Evolutionary conservation across 2,888 invertebrate genomes (phyloP).

Genomic region (Caenorhabditis japonica): DNA sequence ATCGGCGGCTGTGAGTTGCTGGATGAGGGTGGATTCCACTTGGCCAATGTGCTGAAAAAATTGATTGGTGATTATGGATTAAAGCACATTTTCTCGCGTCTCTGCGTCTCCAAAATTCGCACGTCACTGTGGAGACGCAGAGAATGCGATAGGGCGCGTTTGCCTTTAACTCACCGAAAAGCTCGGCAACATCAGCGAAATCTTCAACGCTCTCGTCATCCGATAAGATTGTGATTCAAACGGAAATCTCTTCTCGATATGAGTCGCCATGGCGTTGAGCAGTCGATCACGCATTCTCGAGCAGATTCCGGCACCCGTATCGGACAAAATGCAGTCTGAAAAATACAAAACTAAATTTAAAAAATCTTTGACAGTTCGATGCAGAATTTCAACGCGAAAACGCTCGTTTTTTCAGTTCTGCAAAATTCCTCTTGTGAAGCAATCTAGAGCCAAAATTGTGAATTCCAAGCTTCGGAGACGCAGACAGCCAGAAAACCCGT

Average conservation of each 20-base stretch:
- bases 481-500: no score
- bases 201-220: conserved; percentile 56
- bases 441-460: no score
- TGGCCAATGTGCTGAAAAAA: conserved; percentile 68
- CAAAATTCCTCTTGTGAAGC: no score
- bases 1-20: conserved; percentile 59
- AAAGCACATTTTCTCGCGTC: not conserved
- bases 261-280: conserved; percentile 54
- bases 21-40: conserved; percentile 62
- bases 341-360: conserved; percentile 6
- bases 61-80: not conserved
- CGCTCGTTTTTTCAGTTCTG: no score
- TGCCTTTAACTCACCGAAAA: conserved; percentile 60
- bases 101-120: no score
- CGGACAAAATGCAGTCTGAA: conserved; percentile 63
- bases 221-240: conserved; percentile 53
- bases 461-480: no score
- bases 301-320: conserved; percentile 42
- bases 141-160: no score
- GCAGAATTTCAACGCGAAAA: no score
- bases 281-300: conserved; percentile 57
- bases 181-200: conserved; percentile 63
- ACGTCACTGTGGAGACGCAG: no score
- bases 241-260: conserved; percentile 60
- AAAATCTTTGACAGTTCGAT: no score